Evolutionary conservation across 1,140 invertebrate species (phyloP).

Genomic region (Cotesia glomerata): DNA sequence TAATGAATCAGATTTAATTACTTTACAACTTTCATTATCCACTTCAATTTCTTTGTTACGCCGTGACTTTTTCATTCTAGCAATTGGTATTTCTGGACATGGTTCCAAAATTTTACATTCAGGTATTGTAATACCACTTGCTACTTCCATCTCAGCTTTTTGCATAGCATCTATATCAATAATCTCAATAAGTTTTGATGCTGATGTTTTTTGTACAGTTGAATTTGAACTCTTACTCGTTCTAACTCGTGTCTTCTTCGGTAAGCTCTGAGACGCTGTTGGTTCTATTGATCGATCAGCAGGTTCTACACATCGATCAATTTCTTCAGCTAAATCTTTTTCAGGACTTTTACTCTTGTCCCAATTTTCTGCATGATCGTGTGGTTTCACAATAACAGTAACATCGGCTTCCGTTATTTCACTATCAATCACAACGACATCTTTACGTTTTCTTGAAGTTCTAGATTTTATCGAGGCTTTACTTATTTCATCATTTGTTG

Average conservation of each 20-base stretch:
- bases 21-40: conserved; percentile 5
- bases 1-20: background rate
- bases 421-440: conserved; percentile 43
- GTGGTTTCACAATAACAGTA: conserved; percentile 42
- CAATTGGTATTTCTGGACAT: conserved; percentile 4
- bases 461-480: background rate
- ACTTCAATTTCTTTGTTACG: conserved; percentile 31
- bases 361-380: conserved; percentile 19
- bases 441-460: conserved; percentile 38
- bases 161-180: conserved; percentile 55
- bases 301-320: conserved; percentile 28
- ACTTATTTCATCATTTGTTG: conserved; percentile 4
- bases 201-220: conserved; percentile 13
- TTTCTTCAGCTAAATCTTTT: conserved; percentile 33
- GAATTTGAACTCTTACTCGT: background rate
- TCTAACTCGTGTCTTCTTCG: conserved; percentile 37
- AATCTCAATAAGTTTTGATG: conserved; percentile 46
- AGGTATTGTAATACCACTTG: conserved; percentile 1
- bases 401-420: conserved; percentile 32
- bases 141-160: conserved; percentile 40
- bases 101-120: conserved; percentile 47
- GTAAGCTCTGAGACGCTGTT: conserved; percentile 32
- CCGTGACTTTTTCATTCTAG: conserved; percentile 36
- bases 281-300: conserved; percentile 15
- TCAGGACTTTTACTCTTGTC: conserved; percentile 35